Evolutionary conservation across 1,140 invertebrate species (phyloP).

Genomic region (Pseudomyrmex flavicornis): DNA sequence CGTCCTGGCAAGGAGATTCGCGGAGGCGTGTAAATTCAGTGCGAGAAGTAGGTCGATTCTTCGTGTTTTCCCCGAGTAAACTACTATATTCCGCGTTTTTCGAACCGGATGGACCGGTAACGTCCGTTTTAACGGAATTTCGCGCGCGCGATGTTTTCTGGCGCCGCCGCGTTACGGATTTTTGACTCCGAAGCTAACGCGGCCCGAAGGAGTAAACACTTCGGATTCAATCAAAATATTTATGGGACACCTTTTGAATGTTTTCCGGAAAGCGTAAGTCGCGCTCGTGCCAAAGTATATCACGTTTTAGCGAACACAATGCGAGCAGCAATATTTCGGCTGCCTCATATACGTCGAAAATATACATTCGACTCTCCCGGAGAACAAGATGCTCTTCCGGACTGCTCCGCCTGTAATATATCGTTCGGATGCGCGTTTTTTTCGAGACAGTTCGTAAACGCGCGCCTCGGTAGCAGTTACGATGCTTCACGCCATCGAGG

Average conservation of each 20-base stretch:
- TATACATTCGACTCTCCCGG: neutral
- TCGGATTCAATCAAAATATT: slow-evolving; percentile 45
- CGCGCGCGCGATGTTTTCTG: neutral
- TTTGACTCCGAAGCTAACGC: slow-evolving; percentile 22
- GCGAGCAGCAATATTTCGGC: slow-evolving; percentile 21
- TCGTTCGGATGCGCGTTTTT: slow-evolving; percentile 20
- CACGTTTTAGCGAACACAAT: slow-evolving; percentile 16
- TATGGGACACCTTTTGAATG: slow-evolving; percentile 27
- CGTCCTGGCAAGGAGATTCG: slow-evolving; percentile 33
- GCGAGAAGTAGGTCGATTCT: slow-evolving; percentile 44
- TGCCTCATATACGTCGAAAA: neutral
- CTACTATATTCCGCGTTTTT: slow-evolving; percentile 47
- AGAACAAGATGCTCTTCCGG: slow-evolving; percentile 12
- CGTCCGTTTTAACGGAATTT: slow-evolving; percentile 17
- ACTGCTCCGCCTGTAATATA: neutral
- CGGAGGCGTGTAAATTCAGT: slow-evolving; percentile 44
- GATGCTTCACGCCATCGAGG: neutral
- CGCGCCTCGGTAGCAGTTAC: slow-evolving; percentile 16
- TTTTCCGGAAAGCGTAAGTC: slow-evolving; percentile 29
- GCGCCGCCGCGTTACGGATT: slow-evolving; percentile 22
- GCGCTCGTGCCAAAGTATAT: neutral
- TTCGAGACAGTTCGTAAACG: slow-evolving; percentile 31
- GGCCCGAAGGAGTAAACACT: slow-evolving; percentile 46
- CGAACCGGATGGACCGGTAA: slow-evolving; percentile 12
- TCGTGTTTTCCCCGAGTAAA: slow-evolving; percentile 39